Evolutionary conservation across 2,888 invertebrate genomes (phyloP), one percentile per base, ranked within the genome.

Genomic region (Drosophila suboccidentalis): DNA sequence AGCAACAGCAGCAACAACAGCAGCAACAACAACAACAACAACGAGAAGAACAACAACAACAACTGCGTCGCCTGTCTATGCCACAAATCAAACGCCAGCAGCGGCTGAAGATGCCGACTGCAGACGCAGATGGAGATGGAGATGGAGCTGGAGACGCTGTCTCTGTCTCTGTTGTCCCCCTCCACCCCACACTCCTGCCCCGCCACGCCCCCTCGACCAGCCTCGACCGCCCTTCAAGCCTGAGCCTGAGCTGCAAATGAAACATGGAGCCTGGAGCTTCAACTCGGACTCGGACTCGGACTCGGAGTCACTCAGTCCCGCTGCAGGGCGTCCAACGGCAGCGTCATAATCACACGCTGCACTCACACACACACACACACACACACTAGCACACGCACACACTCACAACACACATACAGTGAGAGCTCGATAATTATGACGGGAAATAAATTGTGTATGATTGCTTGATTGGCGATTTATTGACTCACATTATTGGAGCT

Each of bases 401-500:
- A 57, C 32, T 34, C 43, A 36, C 26, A 51, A 54, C 51, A 57
- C 44, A 64, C 58, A 49, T 44, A 44, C 49, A 76, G 53, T n/a
- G 38, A 47, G 26, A 54, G 60, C 72, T 76, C 79, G 83, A 90
- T 89, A 90, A 91, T 92, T 92, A 91, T 92, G 92, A 91, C 88
- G 88, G 90, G 89, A 90, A 89, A 92, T 91, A 91, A 92, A 91
- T 91, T 92, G 85, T 91, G 84, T 87, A 86, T 92, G 91, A 92
- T 90, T 90, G 90, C 87, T 89, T 83, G 86, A 89, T 91, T 87
- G 87, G 83, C 89, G 90, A 90, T 91, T 92, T 92, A 92, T 91
- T 88, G 89, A 87, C 90, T 90, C 87, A 84, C 87, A 89, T 86
- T 86, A 89, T 90, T 85, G 82, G 77, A 85, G 84, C 76, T 71